phyloP scores from a whole-genome alignment of 2,888 invertebrate genomes.

The Callyntrura sp. region DNA sequence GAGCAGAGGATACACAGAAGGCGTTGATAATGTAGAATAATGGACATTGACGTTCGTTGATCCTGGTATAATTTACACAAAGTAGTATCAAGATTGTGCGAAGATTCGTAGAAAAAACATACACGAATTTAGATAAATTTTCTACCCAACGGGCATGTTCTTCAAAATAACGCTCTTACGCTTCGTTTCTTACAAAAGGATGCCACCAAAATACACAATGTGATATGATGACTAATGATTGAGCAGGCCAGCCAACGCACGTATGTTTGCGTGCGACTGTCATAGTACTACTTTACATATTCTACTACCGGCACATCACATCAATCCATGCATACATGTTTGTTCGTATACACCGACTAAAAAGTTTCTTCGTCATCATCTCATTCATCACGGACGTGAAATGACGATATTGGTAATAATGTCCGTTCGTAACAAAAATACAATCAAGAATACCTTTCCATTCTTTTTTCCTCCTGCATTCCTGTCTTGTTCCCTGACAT shows the following conservation, averaged over 20 bases:
- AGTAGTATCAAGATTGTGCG: no score
- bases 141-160: no score
- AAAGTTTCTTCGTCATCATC: constrained; percentile 25
- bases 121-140: no score
- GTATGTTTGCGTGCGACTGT: neutral
- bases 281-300: neutral
- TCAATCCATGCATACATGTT: neutral
- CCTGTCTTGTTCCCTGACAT: no score
- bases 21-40: constrained; percentile 11
- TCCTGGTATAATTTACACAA: neutral
- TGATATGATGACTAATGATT: neutral
- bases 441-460: neutral
- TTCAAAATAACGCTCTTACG: neutral
- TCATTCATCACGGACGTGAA: constrained; percentile 10
- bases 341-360: neutral
- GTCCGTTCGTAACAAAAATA: neutral
- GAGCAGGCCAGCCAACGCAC: neutral
- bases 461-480: neutral
- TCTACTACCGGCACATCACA: neutral
- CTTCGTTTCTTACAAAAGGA: neutral
- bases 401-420: neutral
- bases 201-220: neutral
- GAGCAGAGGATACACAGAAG: constrained; percentile 10
- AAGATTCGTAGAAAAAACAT: neutral
- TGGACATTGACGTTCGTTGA: constrained; percentile 36